Evolutionary conservation across 2,888 invertebrate species (phyloP), one percentile per base, ranked within the genome.

Genomic region (Agrochola circellaris): DNA sequence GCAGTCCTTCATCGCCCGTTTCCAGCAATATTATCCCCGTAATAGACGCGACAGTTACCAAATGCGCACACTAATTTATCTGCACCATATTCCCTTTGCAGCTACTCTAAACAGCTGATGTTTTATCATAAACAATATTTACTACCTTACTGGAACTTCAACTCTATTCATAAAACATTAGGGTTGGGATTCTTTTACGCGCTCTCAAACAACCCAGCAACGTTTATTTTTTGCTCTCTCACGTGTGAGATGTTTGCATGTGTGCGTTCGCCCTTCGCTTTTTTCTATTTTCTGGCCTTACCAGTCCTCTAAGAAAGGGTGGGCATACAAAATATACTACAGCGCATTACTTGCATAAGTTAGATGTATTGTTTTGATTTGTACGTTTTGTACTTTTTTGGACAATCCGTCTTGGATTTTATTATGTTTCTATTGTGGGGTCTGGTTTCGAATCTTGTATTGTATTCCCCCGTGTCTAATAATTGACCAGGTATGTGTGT

Each of bases 81-180:
- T 87, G 87, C 86, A 88, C 89, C 88, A 89, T 89, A 89, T 88
- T 89, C 90, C 89, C 86, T 87, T 84, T 87, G 89, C 86, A 87
- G 88, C 87, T 85, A 89, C 87, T 89, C 88, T 87, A 91, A 92
- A 92, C 92, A 92, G 92, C 92, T 92, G 92, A 92, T 92, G 85
- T 90, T 89, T 86, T 88, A 91, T 90, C 90, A 89, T 88, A 89
- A 89, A 88, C 90, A 88, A 88, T 85, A 87, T 78, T 77, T 80
- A 68, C 69, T 54, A n/a, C 62, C 67, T 61, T 82, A 79, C 42
- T 34, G 75, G 34, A 88, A 85, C 77, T 61, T 67, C 20, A 67
- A 75, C 76, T 81, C 45, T 84, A 82, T 80, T 15, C 34, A 17
- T 75, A 56, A 71, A 45, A 23, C 0, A 17, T 71, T 81, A 85